phyloP scores from a whole-genome alignment of 2,113 vertebrate species.

The Mola mola region DNA sequence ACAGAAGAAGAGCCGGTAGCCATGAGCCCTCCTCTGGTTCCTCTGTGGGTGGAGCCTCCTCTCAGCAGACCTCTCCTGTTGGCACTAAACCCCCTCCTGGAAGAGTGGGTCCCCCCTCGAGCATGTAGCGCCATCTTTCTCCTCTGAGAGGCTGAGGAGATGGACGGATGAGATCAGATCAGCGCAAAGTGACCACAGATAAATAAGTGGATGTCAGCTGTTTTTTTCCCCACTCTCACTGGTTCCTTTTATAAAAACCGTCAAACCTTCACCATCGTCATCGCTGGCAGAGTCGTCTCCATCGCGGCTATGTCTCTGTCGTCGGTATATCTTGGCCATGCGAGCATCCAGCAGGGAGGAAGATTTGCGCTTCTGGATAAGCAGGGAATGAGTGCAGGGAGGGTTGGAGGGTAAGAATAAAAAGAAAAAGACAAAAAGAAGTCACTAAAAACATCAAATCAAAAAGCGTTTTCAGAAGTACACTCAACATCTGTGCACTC shows the following conservation, averaged over 20 bases:
- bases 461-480: neutral
- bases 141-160: constrained; percentile 45
- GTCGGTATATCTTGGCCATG: constrained; percentile 79
- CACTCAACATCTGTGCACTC: constrained; percentile 18
- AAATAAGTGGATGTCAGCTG: too few species aligned
- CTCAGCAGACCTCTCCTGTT: constrained; percentile 76
- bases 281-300: constrained; percentile 78
- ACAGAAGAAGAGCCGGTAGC: constrained; percentile 37
- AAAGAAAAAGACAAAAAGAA: neutral
- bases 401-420: too few species aligned
- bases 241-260: neutral
- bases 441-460: neutral
- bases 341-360: constrained; percentile 77
- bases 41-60: constrained; percentile 66
- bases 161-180: neutral
- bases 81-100: constrained; percentile 73
- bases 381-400: too few species aligned
- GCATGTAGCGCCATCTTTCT: constrained; percentile 60
- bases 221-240: neutral
- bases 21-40: constrained; percentile 58
- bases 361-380: constrained; percentile 77
- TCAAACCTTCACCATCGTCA: constrained; percentile 70
- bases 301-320: constrained; percentile 74
- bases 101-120: constrained; percentile 75
- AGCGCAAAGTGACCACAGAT: neutral